Base-by-base conservation (phyloP, 1,140 invertebrate species). In the Monomorium pharaonis region DNA sequence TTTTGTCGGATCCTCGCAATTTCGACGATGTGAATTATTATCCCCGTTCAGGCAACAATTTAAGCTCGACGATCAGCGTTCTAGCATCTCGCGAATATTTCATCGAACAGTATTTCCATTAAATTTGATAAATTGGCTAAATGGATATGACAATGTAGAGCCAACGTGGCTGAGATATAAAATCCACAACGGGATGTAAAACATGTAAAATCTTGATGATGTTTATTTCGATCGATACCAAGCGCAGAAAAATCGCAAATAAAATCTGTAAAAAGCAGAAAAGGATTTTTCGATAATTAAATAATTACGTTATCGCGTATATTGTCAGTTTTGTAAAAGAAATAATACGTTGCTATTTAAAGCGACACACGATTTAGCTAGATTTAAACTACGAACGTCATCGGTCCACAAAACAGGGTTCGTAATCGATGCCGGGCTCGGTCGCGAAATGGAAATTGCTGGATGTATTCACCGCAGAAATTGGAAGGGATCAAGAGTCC, bases 381-480 rank as follows among this genome's bases (percentile, higher is more conserved):
- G 51, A 83, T 83, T 83, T 74, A 33, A 58, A 27, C 21, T 81
- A 56, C 14, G 14, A 33, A 60, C 27, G 42, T 54, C 42, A 47
- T 72, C 27, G 37, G n/a, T 81, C 42, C 4, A 60, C 67, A 58
- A 74, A 83, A 83, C 78, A 74, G 74, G 37, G 24, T 74, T 33
- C 42, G 67, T 83, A 83, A 83, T 83, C 67, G 78, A 83, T 4
- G 18, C 27, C 37, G 51, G 60, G 21, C 21, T 12, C 24, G 62
- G 47, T 80, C 78, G 27, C 24, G 78, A 74, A 83, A 83, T 72
- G 78, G 78, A 83, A 83, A 83, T 83, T 72, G 78, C 78, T 60
- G 24, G 67, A 83, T 83, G 67, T 83, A 83, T 83, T 83, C 78
- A 58, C 78, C 67, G 67, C 67, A 58, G 78, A 83, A 83, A 83